phyloP scores from a whole-genome alignment of 2,113 vertebrate genomes.

The Pipa parva region DNA sequence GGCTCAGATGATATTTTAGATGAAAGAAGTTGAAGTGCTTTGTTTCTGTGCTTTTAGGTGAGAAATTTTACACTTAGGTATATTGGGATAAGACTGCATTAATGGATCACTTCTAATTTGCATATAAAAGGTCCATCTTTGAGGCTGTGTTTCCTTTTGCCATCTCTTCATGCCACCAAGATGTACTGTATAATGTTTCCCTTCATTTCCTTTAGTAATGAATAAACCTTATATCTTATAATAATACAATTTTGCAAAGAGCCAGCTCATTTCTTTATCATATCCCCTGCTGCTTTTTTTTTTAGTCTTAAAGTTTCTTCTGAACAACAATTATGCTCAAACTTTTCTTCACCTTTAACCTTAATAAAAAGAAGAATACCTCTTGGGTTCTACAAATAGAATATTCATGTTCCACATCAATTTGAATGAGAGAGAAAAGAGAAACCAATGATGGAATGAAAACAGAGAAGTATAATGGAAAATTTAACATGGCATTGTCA shows the following conservation, averaged over 20 bases:
- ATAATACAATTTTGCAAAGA: constrained; percentile 34
- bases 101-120: constrained; percentile 37
- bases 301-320: constrained; percentile 31
- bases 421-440: constrained; percentile 20
- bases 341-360: constrained; percentile 38
- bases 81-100: constrained; percentile 33
- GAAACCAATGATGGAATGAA: not conserved
- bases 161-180: constrained; percentile 34
- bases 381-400: constrained; percentile 25
- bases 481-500: not conserved
- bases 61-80: constrained; percentile 32
- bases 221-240: constrained; percentile 41
- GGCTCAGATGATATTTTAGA: constrained; percentile 14
- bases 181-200: constrained; percentile 32
- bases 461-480: not conserved
- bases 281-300: constrained; percentile 37
- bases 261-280: constrained; percentile 33
- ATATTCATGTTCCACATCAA: constrained; percentile 20
- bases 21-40: constrained; percentile 12
- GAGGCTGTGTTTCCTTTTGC: constrained; percentile 31
- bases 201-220: constrained; percentile 43
- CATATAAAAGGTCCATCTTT: constrained; percentile 43
- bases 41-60: constrained; percentile 22
- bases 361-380: constrained; percentile 28
- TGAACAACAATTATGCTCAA: constrained; percentile 43